These are phyloP conservation scores for Tiliacea aurago DNA, from an alignment of 2,888 invertebrate genomes.

Conservation along the genomic window DNA sequence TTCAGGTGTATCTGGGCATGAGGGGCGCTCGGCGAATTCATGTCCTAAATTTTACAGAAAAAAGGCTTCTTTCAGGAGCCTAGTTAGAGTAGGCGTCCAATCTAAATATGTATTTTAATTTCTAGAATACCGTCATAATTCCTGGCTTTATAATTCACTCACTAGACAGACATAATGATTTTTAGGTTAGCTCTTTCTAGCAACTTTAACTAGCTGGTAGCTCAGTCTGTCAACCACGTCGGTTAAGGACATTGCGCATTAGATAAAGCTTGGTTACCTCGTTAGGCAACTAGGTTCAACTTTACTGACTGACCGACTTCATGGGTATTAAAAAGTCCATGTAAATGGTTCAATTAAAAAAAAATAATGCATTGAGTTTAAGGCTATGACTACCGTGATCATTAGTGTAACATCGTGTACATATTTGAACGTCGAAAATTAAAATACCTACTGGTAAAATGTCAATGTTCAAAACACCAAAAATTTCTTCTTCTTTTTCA, in stretches of 20 bases:
- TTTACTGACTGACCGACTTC: constrained; percentile 1
- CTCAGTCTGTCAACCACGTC: not conserved
- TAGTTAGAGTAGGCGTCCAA: too few species aligned
- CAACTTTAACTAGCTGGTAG: not conserved
- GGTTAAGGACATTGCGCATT: not conserved
- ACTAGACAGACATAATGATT: not conserved
- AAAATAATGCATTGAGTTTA: not conserved
- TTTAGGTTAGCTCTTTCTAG: not conserved
- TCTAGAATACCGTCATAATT: not conserved
- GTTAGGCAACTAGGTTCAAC: constrained; percentile 10
- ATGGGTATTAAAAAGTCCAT: not conserved
- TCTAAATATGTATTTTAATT: not conserved
- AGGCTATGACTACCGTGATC: not conserved
- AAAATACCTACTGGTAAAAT: too few species aligned
- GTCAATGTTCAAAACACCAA: too few species aligned
- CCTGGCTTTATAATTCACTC: not conserved
- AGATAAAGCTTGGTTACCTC: not conserved
- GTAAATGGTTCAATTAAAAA: not conserved
- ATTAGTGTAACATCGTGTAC: not conserved
- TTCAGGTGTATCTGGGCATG: constrained; percentile 27
- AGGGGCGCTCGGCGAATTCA: not conserved
- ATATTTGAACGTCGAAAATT: too few species aligned
- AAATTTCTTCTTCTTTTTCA: too few species aligned
- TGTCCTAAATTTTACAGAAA: not conserved
- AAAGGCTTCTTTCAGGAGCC: not conserved